Conservation (phyloP, 2,888 invertebrate genomes). For the Andrena minutula region DNA sequence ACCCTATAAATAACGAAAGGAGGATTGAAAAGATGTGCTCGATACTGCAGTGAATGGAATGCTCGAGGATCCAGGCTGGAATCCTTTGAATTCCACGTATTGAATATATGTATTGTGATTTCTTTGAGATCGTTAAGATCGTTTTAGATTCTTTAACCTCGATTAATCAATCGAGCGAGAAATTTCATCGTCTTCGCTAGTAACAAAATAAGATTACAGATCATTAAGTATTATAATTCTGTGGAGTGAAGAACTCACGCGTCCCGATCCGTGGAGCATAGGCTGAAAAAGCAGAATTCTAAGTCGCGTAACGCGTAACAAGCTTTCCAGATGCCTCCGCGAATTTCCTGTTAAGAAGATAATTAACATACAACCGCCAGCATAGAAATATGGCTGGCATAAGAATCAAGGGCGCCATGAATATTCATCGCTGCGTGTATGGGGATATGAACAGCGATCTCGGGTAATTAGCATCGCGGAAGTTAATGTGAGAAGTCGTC, state of each 20-base stretch:
- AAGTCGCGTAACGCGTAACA: not conserved
- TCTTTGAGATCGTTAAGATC: too few relatives aligned
- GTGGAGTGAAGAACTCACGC: not conserved
- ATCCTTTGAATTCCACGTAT: not conserved
- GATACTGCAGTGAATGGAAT: not conserved
- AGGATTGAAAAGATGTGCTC: not conserved
- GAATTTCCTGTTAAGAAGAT: not conserved
- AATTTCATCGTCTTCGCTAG: too few relatives aligned
- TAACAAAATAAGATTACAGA: not conserved
- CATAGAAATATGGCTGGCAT: constrained; percentile 5
- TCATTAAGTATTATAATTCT: not conserved
- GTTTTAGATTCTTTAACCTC: too few relatives aligned
- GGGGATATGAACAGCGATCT: not conserved
- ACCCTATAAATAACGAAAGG: not conserved
- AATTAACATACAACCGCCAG: constrained; percentile 1
- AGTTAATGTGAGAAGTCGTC: not conserved
- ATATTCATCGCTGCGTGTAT: not conserved
- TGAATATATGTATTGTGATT: too few relatives aligned
- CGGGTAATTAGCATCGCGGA: not conserved
- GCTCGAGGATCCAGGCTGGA: not conserved
- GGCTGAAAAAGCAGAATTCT: not conserved
- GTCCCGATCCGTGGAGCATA: not conserved
- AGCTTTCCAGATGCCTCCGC: constrained; percentile 1
- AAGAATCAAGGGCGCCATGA: not conserved
- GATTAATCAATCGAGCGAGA: not conserved